Conservation (phyloP, 2,113 vertebrate genomes). For the Sarotherodon lohbergeri region DNA sequence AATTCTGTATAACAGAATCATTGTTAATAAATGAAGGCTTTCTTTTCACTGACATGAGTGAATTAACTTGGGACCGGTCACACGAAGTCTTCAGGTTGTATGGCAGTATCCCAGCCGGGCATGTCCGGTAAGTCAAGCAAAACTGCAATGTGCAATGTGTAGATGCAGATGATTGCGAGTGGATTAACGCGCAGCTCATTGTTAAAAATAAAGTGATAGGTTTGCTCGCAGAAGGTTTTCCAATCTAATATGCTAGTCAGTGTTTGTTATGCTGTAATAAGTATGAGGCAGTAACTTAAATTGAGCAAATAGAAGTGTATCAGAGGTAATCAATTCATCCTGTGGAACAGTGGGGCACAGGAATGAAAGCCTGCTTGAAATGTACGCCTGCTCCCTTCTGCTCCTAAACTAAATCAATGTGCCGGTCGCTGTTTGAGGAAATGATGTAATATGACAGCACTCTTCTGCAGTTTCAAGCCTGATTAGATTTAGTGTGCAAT, state of each 20-base stretch:
- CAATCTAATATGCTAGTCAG: background rate
- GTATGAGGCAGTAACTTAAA: background rate
- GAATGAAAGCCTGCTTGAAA: background rate
- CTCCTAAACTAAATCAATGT: background rate
- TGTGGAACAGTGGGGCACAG: background rate
- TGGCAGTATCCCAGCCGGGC: background rate
- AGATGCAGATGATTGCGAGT: background rate
- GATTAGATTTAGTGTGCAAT: background rate
- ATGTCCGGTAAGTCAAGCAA: background rate
- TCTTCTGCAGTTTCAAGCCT: background rate
- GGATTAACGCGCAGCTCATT: background rate
- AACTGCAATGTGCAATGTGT: rapidly evolving
- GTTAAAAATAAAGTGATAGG: background rate
- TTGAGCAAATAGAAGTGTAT: background rate
- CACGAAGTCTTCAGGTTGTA: background rate
- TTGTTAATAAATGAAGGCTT: background rate
- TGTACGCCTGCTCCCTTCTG: background rate
- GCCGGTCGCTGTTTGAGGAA: background rate
- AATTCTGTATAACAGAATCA: background rate
- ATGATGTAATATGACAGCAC: background rate
- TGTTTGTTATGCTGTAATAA: background rate
- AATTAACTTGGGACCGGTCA: background rate
- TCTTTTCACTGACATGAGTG: background rate
- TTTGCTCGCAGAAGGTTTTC: background rate
- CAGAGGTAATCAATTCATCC: background rate